phyloP scores from a whole-genome alignment of 2,888 invertebrate species.

The Cepaea hortensis region DNA sequence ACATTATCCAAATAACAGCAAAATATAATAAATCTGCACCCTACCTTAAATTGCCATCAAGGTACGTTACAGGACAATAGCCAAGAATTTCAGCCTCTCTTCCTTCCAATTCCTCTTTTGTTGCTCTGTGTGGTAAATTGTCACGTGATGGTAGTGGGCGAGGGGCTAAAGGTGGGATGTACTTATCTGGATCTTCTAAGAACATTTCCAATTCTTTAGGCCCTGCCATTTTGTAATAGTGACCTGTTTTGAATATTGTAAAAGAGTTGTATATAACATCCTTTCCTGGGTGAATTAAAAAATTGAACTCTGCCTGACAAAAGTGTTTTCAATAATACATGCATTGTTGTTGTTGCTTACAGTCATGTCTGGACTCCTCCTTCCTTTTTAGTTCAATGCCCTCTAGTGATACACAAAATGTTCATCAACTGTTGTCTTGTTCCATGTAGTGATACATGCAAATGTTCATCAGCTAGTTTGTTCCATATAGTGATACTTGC shows the following conservation, averaged over 20 bases:
- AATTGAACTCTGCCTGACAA: neutral
- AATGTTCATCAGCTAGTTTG: too few relatives aligned
- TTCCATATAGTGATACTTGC: too few relatives aligned
- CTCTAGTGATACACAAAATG: too few relatives aligned
- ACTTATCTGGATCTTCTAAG: constrained; percentile 72
- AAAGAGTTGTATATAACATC: neutral
- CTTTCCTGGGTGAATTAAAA: neutral
- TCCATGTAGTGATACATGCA: too few relatives aligned
- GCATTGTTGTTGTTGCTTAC: too few relatives aligned
- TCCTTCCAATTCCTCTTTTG: constrained; percentile 54
- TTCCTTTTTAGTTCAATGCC: too few relatives aligned
- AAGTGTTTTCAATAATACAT: too few relatives aligned
- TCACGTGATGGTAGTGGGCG: constrained; percentile 70
- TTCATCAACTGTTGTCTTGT: too few relatives aligned
- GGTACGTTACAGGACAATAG: constrained; percentile 76
- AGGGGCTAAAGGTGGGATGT: constrained; percentile 73
- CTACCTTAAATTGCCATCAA: constrained; percentile 74
- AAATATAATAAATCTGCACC: neutral
- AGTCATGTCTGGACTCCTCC: too few relatives aligned
- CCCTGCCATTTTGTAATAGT: constrained; percentile 75
- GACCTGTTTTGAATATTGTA: constrained; percentile 59
- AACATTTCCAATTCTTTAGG: constrained; percentile 70
- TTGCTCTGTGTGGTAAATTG: constrained; percentile 67
- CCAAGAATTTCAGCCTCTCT: constrained; percentile 70
- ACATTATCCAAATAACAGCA: too few relatives aligned